Conservation (phyloP, 2,797 vertebrate genomes). For the Sebastes nivosus region DNA sequence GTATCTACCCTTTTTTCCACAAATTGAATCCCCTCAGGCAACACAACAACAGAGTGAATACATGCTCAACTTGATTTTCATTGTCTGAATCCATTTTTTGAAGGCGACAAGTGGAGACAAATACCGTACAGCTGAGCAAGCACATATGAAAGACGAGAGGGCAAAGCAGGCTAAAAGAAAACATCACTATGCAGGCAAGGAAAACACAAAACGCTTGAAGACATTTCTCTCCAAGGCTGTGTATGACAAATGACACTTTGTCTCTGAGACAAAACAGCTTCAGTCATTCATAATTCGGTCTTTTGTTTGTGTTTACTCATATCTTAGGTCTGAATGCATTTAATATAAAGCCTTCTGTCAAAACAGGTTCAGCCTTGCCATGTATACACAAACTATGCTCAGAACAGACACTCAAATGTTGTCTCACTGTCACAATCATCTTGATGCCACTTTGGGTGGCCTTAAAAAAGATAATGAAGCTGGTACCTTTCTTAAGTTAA, state of each 20-base stretch:
- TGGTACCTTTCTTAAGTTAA: no score
- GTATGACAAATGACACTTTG: background rate
- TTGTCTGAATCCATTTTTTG: constrained; percentile 12
- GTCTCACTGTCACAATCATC: background rate
- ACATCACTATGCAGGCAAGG: background rate
- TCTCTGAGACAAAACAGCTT: background rate
- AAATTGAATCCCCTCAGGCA: constrained; percentile 30
- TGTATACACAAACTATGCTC: background rate
- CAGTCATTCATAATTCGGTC: background rate
- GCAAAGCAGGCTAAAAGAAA: background rate
- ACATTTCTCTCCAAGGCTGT: background rate
- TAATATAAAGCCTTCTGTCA: background rate
- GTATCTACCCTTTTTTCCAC: background rate
- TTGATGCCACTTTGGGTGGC: background rate
- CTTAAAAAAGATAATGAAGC: no score
- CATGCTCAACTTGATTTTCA: constrained; percentile 18
- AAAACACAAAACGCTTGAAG: background rate
- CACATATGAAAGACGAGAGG: background rate
- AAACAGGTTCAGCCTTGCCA: background rate
- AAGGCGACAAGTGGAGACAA: background rate
- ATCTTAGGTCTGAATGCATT: background rate
- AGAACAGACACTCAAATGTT: background rate
- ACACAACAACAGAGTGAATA: constrained; percentile 7
- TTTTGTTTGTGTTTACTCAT: background rate
- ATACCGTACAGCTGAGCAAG: constrained; percentile 12